Conservation (phyloP, 1,140 invertebrate species). For the Calephelis nemesis region DNA sequence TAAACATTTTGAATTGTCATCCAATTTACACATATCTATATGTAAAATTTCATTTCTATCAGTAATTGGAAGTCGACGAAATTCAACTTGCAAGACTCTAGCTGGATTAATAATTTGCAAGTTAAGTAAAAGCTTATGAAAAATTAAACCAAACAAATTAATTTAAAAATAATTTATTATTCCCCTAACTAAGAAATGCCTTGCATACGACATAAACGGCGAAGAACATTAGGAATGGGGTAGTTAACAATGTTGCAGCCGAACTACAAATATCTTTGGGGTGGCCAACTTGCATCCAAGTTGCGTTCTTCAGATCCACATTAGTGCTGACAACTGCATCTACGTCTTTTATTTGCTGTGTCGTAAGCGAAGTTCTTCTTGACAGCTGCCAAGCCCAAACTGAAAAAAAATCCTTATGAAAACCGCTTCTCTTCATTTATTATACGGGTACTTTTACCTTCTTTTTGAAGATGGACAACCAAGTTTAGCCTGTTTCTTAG, state of each 20-base stretch:
- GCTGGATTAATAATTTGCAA: too few species aligned
- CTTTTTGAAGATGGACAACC: too few species aligned
- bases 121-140: too few species aligned
- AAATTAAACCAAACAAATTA: neutral
- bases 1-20: too few species aligned
- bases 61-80: too few species aligned
- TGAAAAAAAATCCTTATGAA: neutral
- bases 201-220: conserved; percentile 1
- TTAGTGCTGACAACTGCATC: neutral
- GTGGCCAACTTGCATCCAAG: neutral
- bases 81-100: too few species aligned
- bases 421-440: too few species aligned
- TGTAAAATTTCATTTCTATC: too few species aligned
- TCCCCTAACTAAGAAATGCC: neutral
- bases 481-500: too few species aligned
- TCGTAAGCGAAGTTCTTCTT: neutral
- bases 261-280: neutral
- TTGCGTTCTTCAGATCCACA: conserved; percentile 10
- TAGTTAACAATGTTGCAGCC: neutral
- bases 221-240: neutral
- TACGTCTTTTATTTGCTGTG: neutral
- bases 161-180: neutral
- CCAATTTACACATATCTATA: too few species aligned
- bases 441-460: too few species aligned
- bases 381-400: conserved; percentile 1